Percentiles rank a stretch among this genome's conserved stretches.
These are phyloP conservation scores for Aromia moschata DNA, from an alignment of 2,888 invertebrate species.

Conservation along the genomic window DNA sequence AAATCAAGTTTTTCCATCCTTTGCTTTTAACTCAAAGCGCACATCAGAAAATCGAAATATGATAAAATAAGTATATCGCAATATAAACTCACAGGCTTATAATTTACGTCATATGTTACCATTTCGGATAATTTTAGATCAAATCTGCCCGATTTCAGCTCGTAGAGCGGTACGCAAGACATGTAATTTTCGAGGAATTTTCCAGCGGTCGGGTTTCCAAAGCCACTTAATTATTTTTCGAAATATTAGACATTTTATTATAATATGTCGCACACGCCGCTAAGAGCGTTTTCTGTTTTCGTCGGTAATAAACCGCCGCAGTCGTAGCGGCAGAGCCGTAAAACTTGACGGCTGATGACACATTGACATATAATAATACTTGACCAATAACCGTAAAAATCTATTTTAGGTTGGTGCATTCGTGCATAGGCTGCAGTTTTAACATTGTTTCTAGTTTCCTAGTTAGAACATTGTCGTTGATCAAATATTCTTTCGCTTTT, in stretches of 20 bases:
- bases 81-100: conserved; percentile 1
- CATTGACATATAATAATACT: conserved; percentile 13
- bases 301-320: conserved; percentile 9
- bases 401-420: conserved; percentile 8
- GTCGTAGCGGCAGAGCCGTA: conserved; percentile 13
- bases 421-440: neutral
- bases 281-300: neutral
- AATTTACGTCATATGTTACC: conserved; percentile 14
- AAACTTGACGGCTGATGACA: conserved; percentile 21
- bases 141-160: conserved; percentile 22
- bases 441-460: neutral
- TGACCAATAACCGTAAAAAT: conserved; percentile 17
- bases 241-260: neutral
- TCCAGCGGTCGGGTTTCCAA: neutral
- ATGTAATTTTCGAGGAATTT: conserved; percentile 12
- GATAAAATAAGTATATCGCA: neutral
- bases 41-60: no score
- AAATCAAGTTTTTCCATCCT: no score
- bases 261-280: neutral
- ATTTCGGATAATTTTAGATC: conserved; percentile 24
- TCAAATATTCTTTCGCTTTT: no score
- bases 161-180: neutral
- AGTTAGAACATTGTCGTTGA: neutral
- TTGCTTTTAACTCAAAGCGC: no score
- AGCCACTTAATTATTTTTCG: neutral